Evolutionary conservation across 2,113 vertebrate species (phyloP), one percentile per base, ranked within the genome.

Genomic region (Hucho hucho): DNA sequence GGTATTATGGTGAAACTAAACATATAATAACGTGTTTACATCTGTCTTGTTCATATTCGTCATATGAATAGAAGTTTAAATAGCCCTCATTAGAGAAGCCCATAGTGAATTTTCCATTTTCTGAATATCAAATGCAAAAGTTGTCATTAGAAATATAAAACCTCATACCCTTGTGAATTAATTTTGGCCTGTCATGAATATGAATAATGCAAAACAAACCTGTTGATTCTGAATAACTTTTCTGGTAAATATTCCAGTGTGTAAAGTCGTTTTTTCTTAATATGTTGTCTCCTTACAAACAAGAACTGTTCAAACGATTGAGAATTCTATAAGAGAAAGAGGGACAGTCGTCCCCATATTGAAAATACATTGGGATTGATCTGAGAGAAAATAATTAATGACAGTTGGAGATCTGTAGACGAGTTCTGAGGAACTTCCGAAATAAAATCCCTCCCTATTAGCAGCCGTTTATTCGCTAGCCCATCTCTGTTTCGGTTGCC

Each of bases 341-440:
- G 29, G 65, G 32, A 13, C 49, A 69, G 79, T 81, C 87, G 85
- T 81, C 75, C 0, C 61, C 85, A 84, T 74, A 67, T 79, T 76
- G 69, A 69, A 81, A 86, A 87, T 11, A 43, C 80, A 82, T 81
- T 20, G 77, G 49, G 26, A 29, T 75, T 28, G 68, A 2, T 70
- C 22, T 77, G 83, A 77, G 80, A 65, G 79, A 78, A 74, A 37
- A 75, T 90, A 84, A 85, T 81, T 83, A 87, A 88, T 88, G 81
- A 84, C 70, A 83, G 79, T 84, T 81, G 76, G 78, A 86, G 78
- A 72, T 61, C 58, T 7, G 84, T 76, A 70, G 26, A 76, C 65
- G 29, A 3, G 29, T 24, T 69, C 43, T 46, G 70, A 77, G 77
- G 3, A 61, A 81, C 79, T 82, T 86, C 84, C 83, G 77, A 79